Evolutionary conservation across 1,140 invertebrate species (phyloP), one percentile per base, ranked within the genome.

Genomic region (Euschistus heros): DNA sequence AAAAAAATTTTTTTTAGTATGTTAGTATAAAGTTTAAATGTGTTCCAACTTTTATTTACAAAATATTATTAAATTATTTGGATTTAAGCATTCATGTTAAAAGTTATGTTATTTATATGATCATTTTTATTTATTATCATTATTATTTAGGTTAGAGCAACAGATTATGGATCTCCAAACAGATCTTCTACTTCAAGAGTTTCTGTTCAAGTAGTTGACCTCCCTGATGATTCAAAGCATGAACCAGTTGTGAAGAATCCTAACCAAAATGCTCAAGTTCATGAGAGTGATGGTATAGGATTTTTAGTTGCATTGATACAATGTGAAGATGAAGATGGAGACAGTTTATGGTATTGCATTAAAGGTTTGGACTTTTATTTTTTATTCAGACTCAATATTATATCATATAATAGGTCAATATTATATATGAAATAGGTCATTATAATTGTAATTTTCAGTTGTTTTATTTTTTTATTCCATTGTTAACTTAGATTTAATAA

Each of bases 271-370:
- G 84, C 89, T 37, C 81, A 86, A 72, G 82, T 92, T 14, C 88
- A 88, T 17, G 93, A 96, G 77, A 87, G 85, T 69, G 92, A 95
- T 75, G 79, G 82, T 68, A 83, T 91, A 8, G 90, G 90, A 10
- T 89, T 89, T 74, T 76, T 93, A 61, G 86, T 96, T 0, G 80
- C 86, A 14, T 78, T 92, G 22, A 81, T 95, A 62, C 84, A 90
- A 70, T 92, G 91, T 0, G 77, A 80, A 8, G 93, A 96, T 77
- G 80, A 83, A 57, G 92, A 97, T 72, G 83, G 84, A 30, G 89
- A 94, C 73, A 80, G 82, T 54, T 75, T 97, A 47, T 96, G 91
- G 87, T 96, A 89, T 74, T 86, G 90, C 70, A 96, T 97, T 67
- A 81, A 87, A 54, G 88, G 91, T 92, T 77, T 81, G 86, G 81